Evolutionary conservation across 2,113 vertebrate species (phyloP).

Genomic region (Gallinago media): DNA sequence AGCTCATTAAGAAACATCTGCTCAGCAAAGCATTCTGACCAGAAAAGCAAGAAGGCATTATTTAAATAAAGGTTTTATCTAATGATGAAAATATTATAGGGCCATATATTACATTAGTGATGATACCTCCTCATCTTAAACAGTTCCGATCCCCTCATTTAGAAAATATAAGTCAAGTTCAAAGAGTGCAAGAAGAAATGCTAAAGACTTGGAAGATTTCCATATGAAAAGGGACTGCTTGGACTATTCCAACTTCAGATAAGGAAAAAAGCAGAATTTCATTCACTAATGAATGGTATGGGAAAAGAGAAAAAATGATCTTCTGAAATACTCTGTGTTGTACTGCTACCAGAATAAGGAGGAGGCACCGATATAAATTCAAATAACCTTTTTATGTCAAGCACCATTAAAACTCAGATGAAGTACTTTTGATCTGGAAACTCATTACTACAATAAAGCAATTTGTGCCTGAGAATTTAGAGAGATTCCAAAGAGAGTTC

Average conservation of each 20-base stretch:
- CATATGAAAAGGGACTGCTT: not conserved
- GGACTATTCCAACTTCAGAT: not conserved
- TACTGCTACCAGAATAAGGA: not conserved
- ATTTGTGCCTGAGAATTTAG: not conserved
- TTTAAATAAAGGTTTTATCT: slow-evolving; percentile 7
- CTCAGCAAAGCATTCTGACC: not conserved
- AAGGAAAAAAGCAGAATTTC: not conserved
- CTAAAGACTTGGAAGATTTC: slow-evolving; percentile 27
- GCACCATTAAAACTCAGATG: not conserved
- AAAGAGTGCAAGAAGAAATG: not conserved
- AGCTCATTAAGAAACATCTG: slow-evolving; percentile 46
- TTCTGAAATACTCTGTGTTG: not conserved
- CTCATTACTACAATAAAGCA: not conserved
- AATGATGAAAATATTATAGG: slow-evolving; percentile 15
- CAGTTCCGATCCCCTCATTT: not conserved
- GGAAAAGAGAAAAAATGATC: not conserved
- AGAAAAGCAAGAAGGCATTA: not conserved
- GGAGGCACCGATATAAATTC: not conserved
- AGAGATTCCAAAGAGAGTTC: not conserved
- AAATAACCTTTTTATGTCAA: not conserved
- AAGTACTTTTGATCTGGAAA: not conserved
- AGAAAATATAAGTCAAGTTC: slow-evolving; percentile 9
- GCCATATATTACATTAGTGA: not conserved
- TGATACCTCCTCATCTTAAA: not conserved
- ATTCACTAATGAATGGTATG: not conserved